Evolutionary conservation across 2,113 vertebrate genomes (phyloP).

Genomic region (Siphamia tubifer): DNA sequence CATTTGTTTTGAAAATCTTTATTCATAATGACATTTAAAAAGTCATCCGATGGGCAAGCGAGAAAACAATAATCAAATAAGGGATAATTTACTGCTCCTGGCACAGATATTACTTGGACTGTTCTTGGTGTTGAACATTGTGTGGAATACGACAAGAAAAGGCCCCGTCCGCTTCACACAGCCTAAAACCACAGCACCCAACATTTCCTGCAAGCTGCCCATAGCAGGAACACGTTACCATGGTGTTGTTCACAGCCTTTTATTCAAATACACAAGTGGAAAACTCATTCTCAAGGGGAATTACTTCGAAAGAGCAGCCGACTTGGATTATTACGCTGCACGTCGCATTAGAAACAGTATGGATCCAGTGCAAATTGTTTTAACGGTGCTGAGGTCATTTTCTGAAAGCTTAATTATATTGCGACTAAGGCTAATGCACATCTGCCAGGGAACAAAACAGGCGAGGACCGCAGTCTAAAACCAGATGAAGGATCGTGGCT

Average conservation of each 20-base stretch:
- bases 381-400: constrained; percentile 10
- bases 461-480: not conserved
- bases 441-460: not conserved
- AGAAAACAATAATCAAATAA: constrained; percentile 23
- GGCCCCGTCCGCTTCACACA: not conserved
- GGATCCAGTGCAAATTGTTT: constrained; percentile 14
- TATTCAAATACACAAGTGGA: not conserved
- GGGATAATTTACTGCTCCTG: constrained; percentile 5
- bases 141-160: not conserved
- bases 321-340: not conserved
- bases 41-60: constrained; percentile 17
- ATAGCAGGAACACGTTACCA: constrained; percentile 3
- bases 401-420: not conserved
- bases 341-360: constrained; percentile 1
- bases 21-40: constrained; percentile 46
- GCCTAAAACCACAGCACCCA: constrained; percentile 13
- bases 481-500: not conserved
- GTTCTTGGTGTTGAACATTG: not conserved
- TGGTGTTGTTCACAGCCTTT: constrained; percentile 22
- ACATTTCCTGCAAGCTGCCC: constrained; percentile 9
- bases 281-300: not conserved
- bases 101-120: not conserved
- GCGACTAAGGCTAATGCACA: not conserved
- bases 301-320: constrained; percentile 5
- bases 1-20: constrained; percentile 32